A percentile compares a stretch with the other conserved stretches of the same genome.
Evolutionary conservation across 2,888 invertebrate genomes (phyloP).

Genomic region (Tetranychus truncatus): DNA sequence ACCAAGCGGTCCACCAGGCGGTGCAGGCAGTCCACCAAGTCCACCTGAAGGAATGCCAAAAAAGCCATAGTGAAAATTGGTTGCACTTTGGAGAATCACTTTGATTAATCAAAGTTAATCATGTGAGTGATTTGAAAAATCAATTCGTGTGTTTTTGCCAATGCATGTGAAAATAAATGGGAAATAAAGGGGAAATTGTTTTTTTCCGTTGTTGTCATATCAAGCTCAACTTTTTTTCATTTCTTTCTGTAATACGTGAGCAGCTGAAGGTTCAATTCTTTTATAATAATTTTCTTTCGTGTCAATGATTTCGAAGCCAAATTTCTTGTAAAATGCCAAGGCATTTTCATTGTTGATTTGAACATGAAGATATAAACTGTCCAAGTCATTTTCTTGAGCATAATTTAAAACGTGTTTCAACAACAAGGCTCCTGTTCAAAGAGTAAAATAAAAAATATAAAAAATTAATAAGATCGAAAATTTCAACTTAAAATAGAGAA

Average conservation of each 20-base stretch:
- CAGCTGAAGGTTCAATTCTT: conserved; percentile 94
- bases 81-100: no score
- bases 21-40: no score
- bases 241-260: conserved; percentile 85
- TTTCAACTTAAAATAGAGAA: not conserved
- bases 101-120: no score
- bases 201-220: no score
- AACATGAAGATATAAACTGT: conserved; percentile 95
- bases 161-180: no score
- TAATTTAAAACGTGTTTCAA: conserved; percentile 88
- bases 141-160: no score
- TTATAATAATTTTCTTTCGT: conserved; percentile 97
- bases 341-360: conserved; percentile 96
- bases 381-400: conserved; percentile 81
- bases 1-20: no score
- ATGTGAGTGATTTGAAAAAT: no score
- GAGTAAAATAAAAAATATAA: not conserved
- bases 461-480: not conserved
- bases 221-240: conserved; percentile 33
- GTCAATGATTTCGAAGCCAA: conserved; percentile 94
- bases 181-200: no score
- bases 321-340: conserved; percentile 94
- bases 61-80: no score
- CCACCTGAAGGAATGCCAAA: no score
- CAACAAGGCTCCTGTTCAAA: conserved; percentile 54